These are phyloP conservation scores for Drosophila ananassae DNA, from an alignment of 1,140 invertebrate species.

Conservation along the genomic window DNA sequence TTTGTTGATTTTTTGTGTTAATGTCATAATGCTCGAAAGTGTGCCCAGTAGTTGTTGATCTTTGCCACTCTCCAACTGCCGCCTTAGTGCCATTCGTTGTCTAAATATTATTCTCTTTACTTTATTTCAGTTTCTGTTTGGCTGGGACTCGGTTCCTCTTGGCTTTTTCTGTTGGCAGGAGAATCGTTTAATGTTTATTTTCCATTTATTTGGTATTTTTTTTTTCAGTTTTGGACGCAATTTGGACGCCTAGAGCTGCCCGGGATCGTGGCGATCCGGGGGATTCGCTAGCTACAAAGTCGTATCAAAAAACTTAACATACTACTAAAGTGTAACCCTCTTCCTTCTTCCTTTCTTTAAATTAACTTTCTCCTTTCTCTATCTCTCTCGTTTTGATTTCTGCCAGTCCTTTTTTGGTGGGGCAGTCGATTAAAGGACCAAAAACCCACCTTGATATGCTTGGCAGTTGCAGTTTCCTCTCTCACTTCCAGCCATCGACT, in stretches of 20 bases:
- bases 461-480: conserved; percentile 6
- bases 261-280: conserved; percentile 42
- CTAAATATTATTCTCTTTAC: conserved; percentile 19
- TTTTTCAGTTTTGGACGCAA: conserved; percentile 55
- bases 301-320: conserved; percentile 72
- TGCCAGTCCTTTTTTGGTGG: conserved; percentile 18
- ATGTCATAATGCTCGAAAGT: conserved; percentile 1
- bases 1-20: not conserved
- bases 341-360: not conserved
- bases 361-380: not conserved
- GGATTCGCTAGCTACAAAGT: conserved; percentile 75
- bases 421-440: not conserved
- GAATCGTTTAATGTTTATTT: conserved; percentile 20
- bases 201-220: not conserved
- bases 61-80: conserved; percentile 12
- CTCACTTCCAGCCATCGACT: not conserved
- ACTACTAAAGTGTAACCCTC: conserved; percentile 35
- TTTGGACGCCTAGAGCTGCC: conserved; percentile 57
- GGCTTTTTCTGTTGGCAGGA: conserved; percentile 54
- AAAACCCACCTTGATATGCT: conserved; percentile 22
- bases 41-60: conserved; percentile 15
- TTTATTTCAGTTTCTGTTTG: conserved; percentile 14
- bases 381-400: conserved; percentile 4
- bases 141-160: conserved; percentile 41
- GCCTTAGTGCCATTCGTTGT: conserved; percentile 45